phyloP scores from a whole-genome alignment of 2,113 vertebrate species.

The Cyprinus carpio region DNA sequence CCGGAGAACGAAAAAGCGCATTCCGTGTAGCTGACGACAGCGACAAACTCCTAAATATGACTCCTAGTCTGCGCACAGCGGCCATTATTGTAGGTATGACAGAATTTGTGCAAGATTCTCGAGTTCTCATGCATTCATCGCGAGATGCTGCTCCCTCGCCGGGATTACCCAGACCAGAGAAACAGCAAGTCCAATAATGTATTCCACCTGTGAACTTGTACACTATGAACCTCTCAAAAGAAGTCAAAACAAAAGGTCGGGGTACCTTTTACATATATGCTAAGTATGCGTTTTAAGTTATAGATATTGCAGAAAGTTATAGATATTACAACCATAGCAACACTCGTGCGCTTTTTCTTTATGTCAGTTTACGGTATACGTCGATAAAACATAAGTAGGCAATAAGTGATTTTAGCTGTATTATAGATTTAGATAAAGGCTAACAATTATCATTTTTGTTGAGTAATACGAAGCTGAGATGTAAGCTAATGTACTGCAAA shows the following conservation, averaged over 20 bases:
- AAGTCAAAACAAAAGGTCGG: neutral
- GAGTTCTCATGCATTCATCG: constrained; percentile 62
- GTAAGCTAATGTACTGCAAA: neutral
- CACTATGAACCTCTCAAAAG: neutral
- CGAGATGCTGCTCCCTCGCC: constrained; percentile 64
- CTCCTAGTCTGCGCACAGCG: constrained; percentile 69
- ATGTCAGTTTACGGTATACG: neutral
- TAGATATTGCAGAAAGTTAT: neutral
- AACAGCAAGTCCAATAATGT: neutral
- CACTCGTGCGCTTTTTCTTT: neutral
- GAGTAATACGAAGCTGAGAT: neutral
- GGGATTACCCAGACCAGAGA: neutral
- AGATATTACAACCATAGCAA: neutral
- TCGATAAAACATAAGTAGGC: neutral
- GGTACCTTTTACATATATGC: no score
- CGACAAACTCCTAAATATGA: constrained; percentile 60
- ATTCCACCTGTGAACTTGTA: neutral
- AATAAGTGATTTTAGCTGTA: neutral
- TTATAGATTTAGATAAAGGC: neutral
- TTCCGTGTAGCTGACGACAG: constrained; percentile 52
- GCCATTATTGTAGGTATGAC: constrained; percentile 72
- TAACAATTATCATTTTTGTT: neutral
- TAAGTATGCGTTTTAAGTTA: neutral
- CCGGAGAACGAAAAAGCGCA: constrained; percentile 42
- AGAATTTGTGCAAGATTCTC: constrained; percentile 48